Percentiles rank a stretch among this genome's conserved stretches.
These are phyloP conservation scores for Microplitis mediator DNA, from an alignment of 1,140 invertebrate species.

Conservation along the genomic window DNA sequence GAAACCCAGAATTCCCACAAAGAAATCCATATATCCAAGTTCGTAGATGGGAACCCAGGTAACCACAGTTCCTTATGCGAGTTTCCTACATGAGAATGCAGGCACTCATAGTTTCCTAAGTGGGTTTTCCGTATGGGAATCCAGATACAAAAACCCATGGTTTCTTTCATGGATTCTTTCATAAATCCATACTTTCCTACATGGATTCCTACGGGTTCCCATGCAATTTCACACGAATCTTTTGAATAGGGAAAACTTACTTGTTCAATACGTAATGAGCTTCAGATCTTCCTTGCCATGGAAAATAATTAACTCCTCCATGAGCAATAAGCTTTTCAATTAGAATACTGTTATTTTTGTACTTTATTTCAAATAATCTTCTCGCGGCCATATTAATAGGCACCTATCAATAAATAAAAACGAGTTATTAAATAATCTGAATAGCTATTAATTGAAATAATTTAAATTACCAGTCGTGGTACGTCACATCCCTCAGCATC, in stretches of 20 bases:
- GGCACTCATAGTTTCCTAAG: too few relatives aligned
- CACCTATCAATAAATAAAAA: conserved; percentile 35
- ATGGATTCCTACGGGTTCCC: too few relatives aligned
- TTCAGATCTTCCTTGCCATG: conserved; percentile 49
- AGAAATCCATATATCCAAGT: too few relatives aligned
- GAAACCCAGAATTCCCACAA: too few relatives aligned
- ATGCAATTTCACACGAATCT: not conserved
- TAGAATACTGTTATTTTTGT: conserved; percentile 37
- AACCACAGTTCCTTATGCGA: too few relatives aligned
- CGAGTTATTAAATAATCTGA: not conserved
- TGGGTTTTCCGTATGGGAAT: too few relatives aligned
- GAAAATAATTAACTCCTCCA: conserved; percentile 51
- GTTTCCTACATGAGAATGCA: too few relatives aligned
- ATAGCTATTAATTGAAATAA: not conserved
- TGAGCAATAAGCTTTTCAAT: conserved; percentile 45
- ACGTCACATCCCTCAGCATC: conserved; percentile 36
- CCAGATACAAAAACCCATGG: too few relatives aligned
- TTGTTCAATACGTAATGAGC: conserved; percentile 52
- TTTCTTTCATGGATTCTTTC: too few relatives aligned
- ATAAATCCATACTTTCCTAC: too few relatives aligned
- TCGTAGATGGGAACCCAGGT: too few relatives aligned
- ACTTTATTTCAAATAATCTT: conserved; percentile 46
- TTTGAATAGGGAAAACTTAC: conserved; percentile 33
- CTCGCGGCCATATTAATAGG: conserved; percentile 42
- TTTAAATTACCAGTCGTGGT: conserved; percentile 32